Base-by-base conservation (phyloP, 2,888 invertebrate species). In the Lasioglossum morio region DNA sequence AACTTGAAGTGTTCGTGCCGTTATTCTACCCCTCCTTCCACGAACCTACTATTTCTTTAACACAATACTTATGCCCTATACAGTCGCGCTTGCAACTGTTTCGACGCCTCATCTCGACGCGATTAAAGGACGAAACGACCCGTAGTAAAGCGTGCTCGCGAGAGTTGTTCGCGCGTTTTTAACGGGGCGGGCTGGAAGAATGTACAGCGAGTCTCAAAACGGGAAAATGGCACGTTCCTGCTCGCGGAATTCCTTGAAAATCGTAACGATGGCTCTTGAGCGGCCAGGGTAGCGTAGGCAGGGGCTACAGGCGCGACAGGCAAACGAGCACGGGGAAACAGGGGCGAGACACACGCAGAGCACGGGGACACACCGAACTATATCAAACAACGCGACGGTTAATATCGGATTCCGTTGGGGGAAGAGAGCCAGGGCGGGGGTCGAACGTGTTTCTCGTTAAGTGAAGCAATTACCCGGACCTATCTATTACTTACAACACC, bases 401-500 rank as follows among this genome's bases (percentile, higher is more conserved):
- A 93, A 92, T 92, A 92, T 91, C 82, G 90, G 88, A 91, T 90
- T 87, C 87, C 85, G 88, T 88, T 87, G 69, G 88, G 79, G 84
- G 81, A 85, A 77, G 86, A 79, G 88, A 63, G 30, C 34, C 57
- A 85, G 87, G 87, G 85, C 90, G 87, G 87, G 88, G 88, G 87
- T 91, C 92, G 93, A 93, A 93, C 94, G 95, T 95, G 95, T 95
- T 95, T 95, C 94, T 94, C 94, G 94, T 94, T 94, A 94, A 95
- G 94, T 95, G 94, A 95, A 94, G 94, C 94, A 95, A 95, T 95
- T 95, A 94, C 93, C 92, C 92, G 74, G 92, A 93, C 94, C 93
- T 94, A 94, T 94, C 94, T 94, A 92, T 94, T 94, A 94, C 94
- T 93, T 93, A 93, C 92, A 92, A 93, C 93, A 91, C 87, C 92